Evolutionary conservation across 2,113 vertebrate genomes (phyloP).

Genomic region (Oncorhynchus clarkii): DNA sequence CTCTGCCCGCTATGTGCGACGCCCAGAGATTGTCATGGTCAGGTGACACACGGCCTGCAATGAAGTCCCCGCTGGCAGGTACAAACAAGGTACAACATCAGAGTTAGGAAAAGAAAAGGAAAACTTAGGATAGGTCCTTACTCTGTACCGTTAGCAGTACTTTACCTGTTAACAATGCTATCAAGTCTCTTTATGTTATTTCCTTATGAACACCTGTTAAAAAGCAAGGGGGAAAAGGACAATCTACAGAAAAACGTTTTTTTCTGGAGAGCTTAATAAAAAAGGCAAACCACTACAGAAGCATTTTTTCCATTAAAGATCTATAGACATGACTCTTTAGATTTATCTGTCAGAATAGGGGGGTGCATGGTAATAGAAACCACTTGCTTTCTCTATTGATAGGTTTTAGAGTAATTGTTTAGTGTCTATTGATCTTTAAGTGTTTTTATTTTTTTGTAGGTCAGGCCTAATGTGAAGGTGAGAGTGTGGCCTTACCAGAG

Average conservation of each 20-base stretch:
- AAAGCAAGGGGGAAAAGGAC: slow-evolving; percentile 50
- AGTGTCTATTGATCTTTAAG: slow-evolving; percentile 94
- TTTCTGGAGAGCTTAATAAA: slow-evolving; percentile 76
- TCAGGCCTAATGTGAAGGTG: slow-evolving; percentile 33
- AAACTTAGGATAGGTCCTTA: slow-evolving; percentile 76
- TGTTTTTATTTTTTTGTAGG: slow-evolving; percentile 26
- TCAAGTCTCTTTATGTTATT: slow-evolving; percentile 84
- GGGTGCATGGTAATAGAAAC: slow-evolving; percentile 24
- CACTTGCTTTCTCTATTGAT: slow-evolving; percentile 21
- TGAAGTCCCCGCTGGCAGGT: slow-evolving; percentile 97
- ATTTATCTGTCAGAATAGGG: slow-evolving; percentile 55
- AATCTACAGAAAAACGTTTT: slow-evolving; percentile 88
- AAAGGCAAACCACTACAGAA: slow-evolving; percentile 76
- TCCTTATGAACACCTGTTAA: slow-evolving; percentile 90
- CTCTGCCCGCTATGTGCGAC: slow-evolving; percentile 97
- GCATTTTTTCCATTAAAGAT: slow-evolving; percentile 83
- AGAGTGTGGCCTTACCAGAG: slow-evolving; percentile 43
- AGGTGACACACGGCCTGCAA: slow-evolving; percentile 98
- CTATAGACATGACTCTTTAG: slow-evolving; percentile 83
- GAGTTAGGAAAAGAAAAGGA: slow-evolving; percentile 78
- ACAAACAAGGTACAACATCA: slow-evolving; percentile 98
- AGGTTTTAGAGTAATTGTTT: slow-evolving; percentile 61
- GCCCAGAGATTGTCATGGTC: slow-evolving; percentile 96
- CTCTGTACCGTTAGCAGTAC: slow-evolving; percentile 94
- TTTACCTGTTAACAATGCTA: slow-evolving; percentile 94